Percentiles rank a stretch among this genome's conserved stretches.
phyloP scores from a whole-genome alignment of 2,113 vertebrate species.

The Fregetta grallaria region DNA sequence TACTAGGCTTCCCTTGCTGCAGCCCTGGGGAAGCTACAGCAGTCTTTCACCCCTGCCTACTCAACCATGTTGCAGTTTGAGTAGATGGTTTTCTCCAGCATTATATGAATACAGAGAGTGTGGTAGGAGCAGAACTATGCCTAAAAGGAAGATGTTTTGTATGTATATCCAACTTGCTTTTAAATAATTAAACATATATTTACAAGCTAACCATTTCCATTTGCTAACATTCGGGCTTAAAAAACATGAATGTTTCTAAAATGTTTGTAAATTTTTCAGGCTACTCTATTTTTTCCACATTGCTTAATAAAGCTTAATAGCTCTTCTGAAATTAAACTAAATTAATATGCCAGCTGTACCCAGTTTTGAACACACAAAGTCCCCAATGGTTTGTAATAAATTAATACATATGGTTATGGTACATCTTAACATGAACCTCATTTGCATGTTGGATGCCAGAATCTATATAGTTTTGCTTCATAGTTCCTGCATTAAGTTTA shows the following conservation, averaged over 20 bases:
- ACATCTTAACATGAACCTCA: slow-evolving; percentile 56
- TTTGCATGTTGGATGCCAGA: slow-evolving; percentile 40
- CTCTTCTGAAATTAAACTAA: slow-evolving; percentile 48
- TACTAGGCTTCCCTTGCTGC: not conserved
- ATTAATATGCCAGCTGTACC: slow-evolving; percentile 57
- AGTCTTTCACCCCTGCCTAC: not conserved
- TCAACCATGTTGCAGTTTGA: not conserved
- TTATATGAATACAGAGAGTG: not conserved
- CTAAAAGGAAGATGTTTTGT: not conserved
- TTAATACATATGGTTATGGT: slow-evolving; percentile 47
- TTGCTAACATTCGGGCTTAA: not conserved
- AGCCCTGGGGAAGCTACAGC: not conserved
- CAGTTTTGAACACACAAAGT: slow-evolving; percentile 4
- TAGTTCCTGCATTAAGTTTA: slow-evolving; percentile 59
- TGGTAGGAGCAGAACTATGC: not conserved
- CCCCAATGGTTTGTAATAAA: slow-evolving; percentile 42
- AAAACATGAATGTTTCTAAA: not conserved
- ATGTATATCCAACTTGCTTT: not conserved
- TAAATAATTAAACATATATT: not conserved
- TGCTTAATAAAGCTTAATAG: slow-evolving; percentile 36
- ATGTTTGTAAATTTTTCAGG: not conserved
- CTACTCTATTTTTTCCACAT: not conserved
- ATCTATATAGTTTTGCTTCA: slow-evolving; percentile 61
- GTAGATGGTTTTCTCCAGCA: not conserved
- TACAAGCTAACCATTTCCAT: not conserved